phyloP scores from a whole-genome alignment of 2,113 vertebrate species.

The Rhinichthys klamathensis region DNA sequence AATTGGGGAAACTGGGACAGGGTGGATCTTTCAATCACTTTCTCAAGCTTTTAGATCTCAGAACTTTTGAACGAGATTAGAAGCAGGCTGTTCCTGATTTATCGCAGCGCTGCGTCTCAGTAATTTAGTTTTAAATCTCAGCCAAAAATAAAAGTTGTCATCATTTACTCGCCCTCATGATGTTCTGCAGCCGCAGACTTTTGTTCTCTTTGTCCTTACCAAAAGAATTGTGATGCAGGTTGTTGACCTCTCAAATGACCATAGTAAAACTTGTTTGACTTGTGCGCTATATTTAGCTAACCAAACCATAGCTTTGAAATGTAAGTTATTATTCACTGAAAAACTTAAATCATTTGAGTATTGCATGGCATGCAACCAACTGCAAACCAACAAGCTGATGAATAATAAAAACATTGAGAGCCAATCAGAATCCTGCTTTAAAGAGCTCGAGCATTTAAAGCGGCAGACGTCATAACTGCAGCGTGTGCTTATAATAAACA shows the following conservation, averaged over 20 bases:
- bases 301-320: neutral
- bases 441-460: neutral
- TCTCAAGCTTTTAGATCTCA: slow-evolving; percentile 31
- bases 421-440: neutral
- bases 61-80: slow-evolving; percentile 11
- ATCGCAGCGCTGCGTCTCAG: neutral
- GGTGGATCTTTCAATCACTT: slow-evolving; percentile 35
- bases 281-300: neutral
- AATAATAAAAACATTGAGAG: neutral
- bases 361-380: neutral
- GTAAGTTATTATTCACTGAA: neutral
- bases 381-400: too few species aligned
- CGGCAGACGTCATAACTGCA: neutral
- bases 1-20: slow-evolving; percentile 43
- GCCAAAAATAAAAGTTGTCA: slow-evolving; percentile 12
- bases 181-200: neutral
- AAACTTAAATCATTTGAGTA: neutral
- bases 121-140: neutral
- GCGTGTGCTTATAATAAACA: neutral
- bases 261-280: neutral
- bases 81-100: slow-evolving; percentile 24
- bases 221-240: neutral
- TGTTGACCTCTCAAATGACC: neutral
- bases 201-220: neutral
- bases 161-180: neutral